Conservation (phyloP, 2,797 vertebrate species). For the Aldrovandia affinis region DNA sequence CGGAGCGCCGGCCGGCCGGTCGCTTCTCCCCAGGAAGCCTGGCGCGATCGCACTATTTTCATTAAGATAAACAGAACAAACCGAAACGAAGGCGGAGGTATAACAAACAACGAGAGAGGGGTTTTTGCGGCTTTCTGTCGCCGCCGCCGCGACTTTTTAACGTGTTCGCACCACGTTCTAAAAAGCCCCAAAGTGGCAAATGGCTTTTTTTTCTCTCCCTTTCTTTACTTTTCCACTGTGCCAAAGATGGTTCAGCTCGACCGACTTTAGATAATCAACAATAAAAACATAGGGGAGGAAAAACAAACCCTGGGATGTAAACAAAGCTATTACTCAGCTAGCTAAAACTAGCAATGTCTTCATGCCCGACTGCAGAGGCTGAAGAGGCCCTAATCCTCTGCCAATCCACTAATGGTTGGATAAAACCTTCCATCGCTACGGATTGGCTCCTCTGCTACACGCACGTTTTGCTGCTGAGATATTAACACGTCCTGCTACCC, state of each 20-base stretch:
- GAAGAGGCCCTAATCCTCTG: background rate
- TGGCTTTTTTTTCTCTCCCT: background rate
- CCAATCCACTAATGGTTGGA: background rate
- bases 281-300: background rate
- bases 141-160: slow-evolving; percentile 53
- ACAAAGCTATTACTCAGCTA: background rate
- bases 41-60: slow-evolving; percentile 45
- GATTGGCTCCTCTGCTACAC: background rate
- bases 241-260: background rate
- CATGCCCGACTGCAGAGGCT: background rate
- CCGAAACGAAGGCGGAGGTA: slow-evolving; percentile 29
- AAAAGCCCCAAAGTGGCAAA: slow-evolving; percentile 50
- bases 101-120: background rate
- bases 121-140: slow-evolving; percentile 33
- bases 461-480: background rate
- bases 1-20: slow-evolving; percentile 40
- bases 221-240: background rate
- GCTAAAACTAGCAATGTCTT: background rate
- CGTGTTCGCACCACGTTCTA: slow-evolving; percentile 51
- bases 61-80: slow-evolving; percentile 46
- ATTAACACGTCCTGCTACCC: too few species aligned
- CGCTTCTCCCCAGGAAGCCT: slow-evolving; percentile 45
- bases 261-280: background rate
- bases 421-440: background rate
- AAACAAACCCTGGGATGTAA: background rate